Conservation (phyloP, 2,888 invertebrate species). For the Drosophila silvestris region DNA sequence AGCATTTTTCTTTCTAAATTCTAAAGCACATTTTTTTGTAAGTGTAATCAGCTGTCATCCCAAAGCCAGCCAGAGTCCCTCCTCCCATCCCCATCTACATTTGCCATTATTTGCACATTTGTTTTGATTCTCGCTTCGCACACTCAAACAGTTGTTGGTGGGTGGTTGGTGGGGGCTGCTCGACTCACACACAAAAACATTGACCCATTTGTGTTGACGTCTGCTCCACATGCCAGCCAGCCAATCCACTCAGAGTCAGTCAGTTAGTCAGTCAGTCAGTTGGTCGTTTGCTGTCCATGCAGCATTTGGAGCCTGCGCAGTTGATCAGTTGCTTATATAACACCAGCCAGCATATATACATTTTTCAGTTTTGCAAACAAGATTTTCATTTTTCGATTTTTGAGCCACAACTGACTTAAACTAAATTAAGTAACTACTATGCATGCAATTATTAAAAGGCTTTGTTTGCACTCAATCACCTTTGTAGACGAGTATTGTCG, state of each 20-base stretch:
- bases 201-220: conserved; percentile 74
- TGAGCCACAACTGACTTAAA: background rate
- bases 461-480: conserved; percentile 58
- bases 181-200: conserved; percentile 73
- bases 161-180: conserved; percentile 13
- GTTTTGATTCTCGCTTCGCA: conserved; percentile 62
- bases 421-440: background rate
- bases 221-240: conserved; percentile 43
- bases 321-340: conserved; percentile 78
- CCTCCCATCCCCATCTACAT: background rate
- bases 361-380: conserved; percentile 61
- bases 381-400: conserved; percentile 2
- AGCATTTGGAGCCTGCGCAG: conserved; percentile 74
- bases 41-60: conserved; percentile 23
- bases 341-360: conserved; percentile 67
- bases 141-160: background rate
- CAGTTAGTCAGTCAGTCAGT: conserved; percentile 35
- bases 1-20: background rate
- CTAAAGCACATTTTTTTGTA: background rate
- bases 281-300: conserved; percentile 30
- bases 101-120: conserved; percentile 39
- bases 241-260: background rate
- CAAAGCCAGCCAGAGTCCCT: background rate
- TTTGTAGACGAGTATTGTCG: conserved; percentile 83
- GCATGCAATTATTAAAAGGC: background rate